Conservation (phyloP, 2,797 vertebrate species). For the Sebastes steindachneri region DNA sequence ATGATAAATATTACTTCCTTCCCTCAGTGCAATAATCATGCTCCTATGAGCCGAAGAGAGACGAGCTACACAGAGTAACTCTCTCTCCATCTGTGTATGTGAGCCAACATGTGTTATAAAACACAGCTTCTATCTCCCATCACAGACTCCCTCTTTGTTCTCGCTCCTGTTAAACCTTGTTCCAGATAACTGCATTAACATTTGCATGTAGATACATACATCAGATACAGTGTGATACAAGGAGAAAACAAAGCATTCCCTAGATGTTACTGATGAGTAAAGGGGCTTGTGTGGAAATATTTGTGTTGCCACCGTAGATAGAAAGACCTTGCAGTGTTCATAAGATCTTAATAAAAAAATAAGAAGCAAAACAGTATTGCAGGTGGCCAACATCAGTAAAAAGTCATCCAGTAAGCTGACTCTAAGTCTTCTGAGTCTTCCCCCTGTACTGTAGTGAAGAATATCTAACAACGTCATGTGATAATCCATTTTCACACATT, state of each 20-base stretch:
- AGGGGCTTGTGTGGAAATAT: neutral
- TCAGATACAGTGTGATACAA: neutral
- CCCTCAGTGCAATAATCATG: neutral
- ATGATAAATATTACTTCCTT: slow-evolving; percentile 5
- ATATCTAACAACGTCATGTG: neutral
- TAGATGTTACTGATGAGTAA: neutral
- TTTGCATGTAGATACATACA: slow-evolving; percentile 35
- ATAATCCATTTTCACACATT: neutral
- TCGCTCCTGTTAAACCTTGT: neutral
- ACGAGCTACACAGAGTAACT: neutral
- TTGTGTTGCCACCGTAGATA: neutral
- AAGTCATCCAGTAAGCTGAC: neutral
- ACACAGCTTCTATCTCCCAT: slow-evolving; percentile 2
- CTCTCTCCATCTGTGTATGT: slow-evolving; percentile 14
- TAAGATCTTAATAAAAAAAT: neutral
- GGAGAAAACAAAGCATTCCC: neutral
- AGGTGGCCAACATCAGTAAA: neutral
- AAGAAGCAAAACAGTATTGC: neutral
- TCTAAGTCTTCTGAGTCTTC: neutral
- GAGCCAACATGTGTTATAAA: neutral
- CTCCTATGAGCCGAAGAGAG: neutral
- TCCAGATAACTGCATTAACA: slow-evolving; percentile 2
- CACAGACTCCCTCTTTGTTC: slow-evolving; percentile 50
- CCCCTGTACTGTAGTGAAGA: neutral
- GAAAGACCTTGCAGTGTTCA: neutral